phyloP scores from a whole-genome alignment of 2,888 invertebrate genomes.

The Athrips mouffetella region DNA sequence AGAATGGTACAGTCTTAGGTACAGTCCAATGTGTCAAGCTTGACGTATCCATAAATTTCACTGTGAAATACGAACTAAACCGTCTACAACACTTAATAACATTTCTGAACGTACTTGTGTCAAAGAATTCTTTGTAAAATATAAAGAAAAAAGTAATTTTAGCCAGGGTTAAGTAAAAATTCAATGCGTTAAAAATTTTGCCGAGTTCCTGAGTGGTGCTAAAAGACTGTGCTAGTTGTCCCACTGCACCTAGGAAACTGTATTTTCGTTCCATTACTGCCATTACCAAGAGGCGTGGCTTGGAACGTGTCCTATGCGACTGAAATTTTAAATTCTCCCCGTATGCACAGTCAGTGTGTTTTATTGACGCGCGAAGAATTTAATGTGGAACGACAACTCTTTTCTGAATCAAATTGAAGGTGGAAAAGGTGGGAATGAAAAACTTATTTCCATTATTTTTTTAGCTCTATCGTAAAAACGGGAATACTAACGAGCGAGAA shows the following conservation, averaged over 20 bases:
- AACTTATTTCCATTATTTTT: too few relatives aligned
- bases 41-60: too few relatives aligned
- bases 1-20: too few relatives aligned
- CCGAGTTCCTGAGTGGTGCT: slow-evolving; percentile 3
- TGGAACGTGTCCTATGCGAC: slow-evolving; percentile 3
- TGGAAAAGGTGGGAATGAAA: too few relatives aligned
- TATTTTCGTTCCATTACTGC: slow-evolving; percentile 23
- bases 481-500: too few relatives aligned
- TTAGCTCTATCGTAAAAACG: too few relatives aligned
- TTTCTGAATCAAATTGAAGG: neutral
- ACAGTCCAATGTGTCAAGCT: too few relatives aligned
- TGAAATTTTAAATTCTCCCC: neutral
- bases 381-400: neutral
- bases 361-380: neutral
- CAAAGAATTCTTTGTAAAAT: neutral
- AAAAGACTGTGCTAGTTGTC: neutral
- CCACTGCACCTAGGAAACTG: slow-evolving; percentile 13
- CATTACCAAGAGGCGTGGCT: slow-evolving; percentile 14
- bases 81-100: too few relatives aligned
- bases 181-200: neutral
- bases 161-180: neutral
- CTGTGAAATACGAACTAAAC: too few relatives aligned
- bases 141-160: neutral
- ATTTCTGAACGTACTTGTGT: neutral
- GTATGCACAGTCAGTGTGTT: neutral